phyloP scores from a whole-genome alignment of 2,888 invertebrate genomes.

The Nomada hirtipes region DNA sequence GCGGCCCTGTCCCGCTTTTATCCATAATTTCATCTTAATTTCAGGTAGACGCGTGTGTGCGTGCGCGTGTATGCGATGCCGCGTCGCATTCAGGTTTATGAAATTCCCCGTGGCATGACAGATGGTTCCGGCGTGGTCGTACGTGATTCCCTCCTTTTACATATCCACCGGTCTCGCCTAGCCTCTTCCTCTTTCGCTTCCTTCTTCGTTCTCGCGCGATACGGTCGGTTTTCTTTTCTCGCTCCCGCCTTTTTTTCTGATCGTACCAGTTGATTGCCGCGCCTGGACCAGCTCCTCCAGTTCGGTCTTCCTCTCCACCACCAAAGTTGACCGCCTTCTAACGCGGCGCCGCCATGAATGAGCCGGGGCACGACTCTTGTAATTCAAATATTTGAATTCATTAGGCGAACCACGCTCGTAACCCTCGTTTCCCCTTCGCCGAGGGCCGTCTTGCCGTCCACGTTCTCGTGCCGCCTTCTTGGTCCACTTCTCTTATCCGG shows the following conservation, averaged over 20 bases:
- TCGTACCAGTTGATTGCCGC: constrained; percentile 75
- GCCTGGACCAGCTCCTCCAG: constrained; percentile 62
- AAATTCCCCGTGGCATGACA: constrained; percentile 73
- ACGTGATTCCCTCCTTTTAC: constrained; percentile 72
- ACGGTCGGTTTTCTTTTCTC: constrained; percentile 66
- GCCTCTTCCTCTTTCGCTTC: constrained; percentile 19
- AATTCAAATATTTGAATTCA: constrained; percentile 80
- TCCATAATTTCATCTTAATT: constrained; percentile 74
- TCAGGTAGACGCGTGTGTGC: constrained; percentile 47
- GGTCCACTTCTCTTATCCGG: constrained; percentile 11
- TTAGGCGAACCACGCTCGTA: constrained; percentile 63
- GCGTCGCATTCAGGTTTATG: constrained; percentile 71
- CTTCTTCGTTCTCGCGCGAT: constrained; percentile 46
- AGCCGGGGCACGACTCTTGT: constrained; percentile 72
- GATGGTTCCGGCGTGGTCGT: constrained; percentile 71
- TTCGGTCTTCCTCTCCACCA: constrained; percentile 43
- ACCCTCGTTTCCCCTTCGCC: constrained; percentile 27
- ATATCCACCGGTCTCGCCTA: constrained; percentile 40
- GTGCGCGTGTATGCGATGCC: constrained; percentile 42
- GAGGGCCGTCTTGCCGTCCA: constrained; percentile 1
- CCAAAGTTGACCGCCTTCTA: constrained; percentile 63
- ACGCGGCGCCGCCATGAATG: constrained; percentile 73
- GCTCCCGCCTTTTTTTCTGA: constrained; percentile 75
- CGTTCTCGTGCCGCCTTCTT: neutral
- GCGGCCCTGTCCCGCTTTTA: constrained; percentile 48